Base-by-base conservation (phyloP, 2,113 vertebrate genomes). In the Melanotaenia duboulayi region DNA sequence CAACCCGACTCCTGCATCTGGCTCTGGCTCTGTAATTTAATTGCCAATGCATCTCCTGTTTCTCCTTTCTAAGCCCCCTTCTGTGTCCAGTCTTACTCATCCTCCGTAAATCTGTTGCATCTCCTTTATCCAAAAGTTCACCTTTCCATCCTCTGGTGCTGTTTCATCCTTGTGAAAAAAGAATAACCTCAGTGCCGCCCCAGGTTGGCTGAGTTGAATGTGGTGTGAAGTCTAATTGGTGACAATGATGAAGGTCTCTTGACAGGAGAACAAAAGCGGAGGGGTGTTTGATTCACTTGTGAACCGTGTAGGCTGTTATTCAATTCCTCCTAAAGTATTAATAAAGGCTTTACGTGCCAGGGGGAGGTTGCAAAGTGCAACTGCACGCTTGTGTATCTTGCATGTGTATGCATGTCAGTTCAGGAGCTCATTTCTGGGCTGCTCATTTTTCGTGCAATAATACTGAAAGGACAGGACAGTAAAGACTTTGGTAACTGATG, bases 291-390 rank as follows among this genome's bases (percentile, higher is more conserved):
- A 92, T 89, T 84, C 86, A 84, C 88, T 82, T 80, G 80, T 87
- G 86, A 89, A 83, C 84, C 78, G 70, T 80, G 83, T 74, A 63
- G 84, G 75, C 71, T 37, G 89, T 87, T 86, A 91, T 92, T 86
- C 87, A 91, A 93, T 88, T 92, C 90, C 92, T 92, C 85, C 67
- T 94, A 87, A 93, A 92, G 88, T 94, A 94, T 93, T 94, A 85
- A 94, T 94, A 90, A 88, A 82, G 87, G 85, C 74, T 87, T 89
- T 81, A 86, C 82, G 77, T 65, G 35, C 76, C 80, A 65, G 49
- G 74, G 86, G 88, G 87, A 90, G 89, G 89, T 81, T 19, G 66
- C 46, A 51, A 76, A 80, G 80, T 83, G 76, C 85, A 85, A 70
- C 71, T 68, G 76, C 62, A 44, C 49, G 85, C 54, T 37, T 81